phyloP scores from a whole-genome alignment of 1,140 invertebrate genomes.

The Lordiphosa stackelbergi region DNA sequence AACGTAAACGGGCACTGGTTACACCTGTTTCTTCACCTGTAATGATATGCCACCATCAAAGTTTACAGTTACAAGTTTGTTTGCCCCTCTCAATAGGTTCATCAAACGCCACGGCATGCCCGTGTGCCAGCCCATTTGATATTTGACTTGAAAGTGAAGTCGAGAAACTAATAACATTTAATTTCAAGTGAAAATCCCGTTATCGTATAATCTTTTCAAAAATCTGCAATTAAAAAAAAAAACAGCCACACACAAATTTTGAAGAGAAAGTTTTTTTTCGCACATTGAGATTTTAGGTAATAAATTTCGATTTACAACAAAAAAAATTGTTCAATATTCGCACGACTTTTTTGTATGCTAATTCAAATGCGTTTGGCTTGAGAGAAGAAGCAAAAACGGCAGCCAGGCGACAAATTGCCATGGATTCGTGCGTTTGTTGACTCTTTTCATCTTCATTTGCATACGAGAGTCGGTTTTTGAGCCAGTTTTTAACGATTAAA shows the following conservation, averaged over 20 bases:
- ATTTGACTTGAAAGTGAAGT: slow-evolving; percentile 9
- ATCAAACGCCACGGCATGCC: slow-evolving; percentile 59
- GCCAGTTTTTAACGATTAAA: slow-evolving; percentile 46
- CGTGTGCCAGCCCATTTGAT: slow-evolving; percentile 17
- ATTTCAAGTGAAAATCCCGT: slow-evolving; percentile 10
- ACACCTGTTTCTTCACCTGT: slow-evolving; percentile 67
- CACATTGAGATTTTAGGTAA: slow-evolving; percentile 40
- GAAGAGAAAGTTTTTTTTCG: slow-evolving; percentile 57
- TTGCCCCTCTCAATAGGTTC: slow-evolving; percentile 48
- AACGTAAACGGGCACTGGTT: slow-evolving; percentile 59
- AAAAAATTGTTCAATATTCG: slow-evolving; percentile 55
- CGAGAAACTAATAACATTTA: slow-evolving; percentile 38
- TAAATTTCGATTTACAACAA: slow-evolving; percentile 32
- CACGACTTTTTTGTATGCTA: slow-evolving; percentile 52
- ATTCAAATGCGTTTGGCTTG: slow-evolving; percentile 54
- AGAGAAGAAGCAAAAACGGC: slow-evolving; percentile 9
- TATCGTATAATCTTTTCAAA: slow-evolving; percentile 8
- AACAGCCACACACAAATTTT: slow-evolving; percentile 13
- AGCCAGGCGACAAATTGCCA: slow-evolving; percentile 61
- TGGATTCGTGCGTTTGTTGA: slow-evolving; percentile 62
- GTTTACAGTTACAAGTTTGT: slow-evolving; percentile 44
- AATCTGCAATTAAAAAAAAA: slow-evolving; percentile 55
- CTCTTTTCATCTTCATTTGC: slow-evolving; percentile 53
- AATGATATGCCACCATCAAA: slow-evolving; percentile 66
- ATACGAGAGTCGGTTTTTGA: slow-evolving; percentile 45